Percentiles rank a stretch among this genome's conserved stretches.
Conservation (phyloP, 64 coral and sea anemone species). For the Hydrozoanthus tunicans region DNA sequence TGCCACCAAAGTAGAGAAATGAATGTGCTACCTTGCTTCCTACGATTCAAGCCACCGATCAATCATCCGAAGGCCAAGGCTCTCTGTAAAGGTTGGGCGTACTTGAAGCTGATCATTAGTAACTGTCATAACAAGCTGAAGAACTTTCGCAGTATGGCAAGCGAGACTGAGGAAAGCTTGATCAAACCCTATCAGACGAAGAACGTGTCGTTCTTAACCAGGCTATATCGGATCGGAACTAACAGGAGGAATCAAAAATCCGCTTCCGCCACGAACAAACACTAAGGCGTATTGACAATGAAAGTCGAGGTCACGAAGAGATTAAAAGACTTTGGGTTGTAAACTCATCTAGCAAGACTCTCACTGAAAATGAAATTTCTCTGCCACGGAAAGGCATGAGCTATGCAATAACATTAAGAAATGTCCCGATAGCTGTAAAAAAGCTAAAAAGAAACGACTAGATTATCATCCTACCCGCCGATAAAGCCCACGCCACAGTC, state of each 20-base stretch:
- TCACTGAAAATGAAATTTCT: not conserved
- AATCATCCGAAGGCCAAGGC: not conserved
- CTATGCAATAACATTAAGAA: not conserved
- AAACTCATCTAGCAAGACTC: not conserved
- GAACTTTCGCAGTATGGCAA: constrained; percentile 7
- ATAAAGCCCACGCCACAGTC: not conserved
- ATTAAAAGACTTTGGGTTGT: not conserved
- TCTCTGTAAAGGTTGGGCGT: not conserved
- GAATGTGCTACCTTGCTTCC: constrained; percentile 5
- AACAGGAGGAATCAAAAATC: constrained; percentile 4
- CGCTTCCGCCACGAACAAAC: not conserved
- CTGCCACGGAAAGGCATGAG: not conserved
- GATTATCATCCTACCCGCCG: not conserved
- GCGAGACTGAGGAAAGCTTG: not conserved
- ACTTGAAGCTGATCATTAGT: not conserved
- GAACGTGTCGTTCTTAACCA: not conserved
- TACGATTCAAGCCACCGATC: not conserved
- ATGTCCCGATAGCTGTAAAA: not conserved
- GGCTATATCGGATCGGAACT: not conserved
- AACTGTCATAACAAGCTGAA: constrained; percentile 11
- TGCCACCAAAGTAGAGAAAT: constrained; percentile 5
- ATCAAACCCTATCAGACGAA: not conserved
- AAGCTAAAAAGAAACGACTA: not conserved
- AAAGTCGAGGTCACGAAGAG: too few relatives aligned
- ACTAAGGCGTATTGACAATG: too few relatives aligned